Evolutionary conservation across 2,888 invertebrate genomes (phyloP).

Genomic region (Choristoneura rosaceana): DNA sequence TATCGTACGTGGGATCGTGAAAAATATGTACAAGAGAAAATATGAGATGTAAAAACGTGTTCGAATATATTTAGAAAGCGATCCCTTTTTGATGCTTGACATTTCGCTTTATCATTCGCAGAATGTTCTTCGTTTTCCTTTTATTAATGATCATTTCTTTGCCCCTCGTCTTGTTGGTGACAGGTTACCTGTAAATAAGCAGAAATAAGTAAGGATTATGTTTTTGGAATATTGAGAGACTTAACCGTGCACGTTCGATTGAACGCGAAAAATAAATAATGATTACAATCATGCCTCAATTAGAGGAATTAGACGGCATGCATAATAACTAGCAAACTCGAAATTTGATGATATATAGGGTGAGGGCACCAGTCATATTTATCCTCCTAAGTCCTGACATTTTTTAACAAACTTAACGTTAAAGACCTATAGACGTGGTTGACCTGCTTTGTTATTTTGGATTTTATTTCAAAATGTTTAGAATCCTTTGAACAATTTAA

Average conservation of each 20-base stretch:
- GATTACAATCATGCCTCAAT: too few relatives aligned
- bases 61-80: neutral
- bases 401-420: too few relatives aligned
- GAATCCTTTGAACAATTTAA: too few relatives aligned
- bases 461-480: too few relatives aligned
- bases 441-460: too few relatives aligned
- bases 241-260: neutral
- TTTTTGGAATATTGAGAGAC: neutral
- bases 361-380: too few relatives aligned
- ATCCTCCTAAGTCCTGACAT: too few relatives aligned
- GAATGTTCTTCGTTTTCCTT: conserved; percentile 1
- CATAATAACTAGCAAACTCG: too few relatives aligned
- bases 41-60: neutral
- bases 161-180: neutral
- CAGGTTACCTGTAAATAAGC: conserved; percentile 5
- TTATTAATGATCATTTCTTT: conserved; percentile 5
- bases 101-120: neutral
- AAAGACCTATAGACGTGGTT: too few relatives aligned
- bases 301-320: too few relatives aligned
- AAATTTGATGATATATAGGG: too few relatives aligned
- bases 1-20: neutral
- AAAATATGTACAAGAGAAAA: neutral
- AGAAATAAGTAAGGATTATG: neutral
- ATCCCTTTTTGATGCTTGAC: conserved; percentile 6
- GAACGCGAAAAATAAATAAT: neutral